Base-by-base conservation (phyloP, 2,888 invertebrate species). In the Quadriops clusia region DNA sequence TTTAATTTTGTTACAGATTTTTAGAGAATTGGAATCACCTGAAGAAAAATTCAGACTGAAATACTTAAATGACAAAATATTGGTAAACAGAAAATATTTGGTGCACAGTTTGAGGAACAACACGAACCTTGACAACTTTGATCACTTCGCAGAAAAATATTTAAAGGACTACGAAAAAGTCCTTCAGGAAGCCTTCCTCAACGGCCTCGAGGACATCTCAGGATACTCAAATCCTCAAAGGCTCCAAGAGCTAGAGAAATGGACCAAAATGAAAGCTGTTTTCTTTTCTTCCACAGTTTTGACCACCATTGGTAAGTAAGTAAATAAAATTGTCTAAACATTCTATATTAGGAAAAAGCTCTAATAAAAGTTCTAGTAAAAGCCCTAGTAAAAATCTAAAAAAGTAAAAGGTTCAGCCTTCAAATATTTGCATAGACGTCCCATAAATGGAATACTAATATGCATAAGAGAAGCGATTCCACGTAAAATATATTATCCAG, bases 281-380 rank as follows among this genome's bases (percentile, higher is more conserved):
- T 89, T 89, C 62, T 89, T 89, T 56, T 83, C 87, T 8, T 86
- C 87, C 15, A 89, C 89, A 29, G 85, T 90, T 45, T 72, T 89
- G 53, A 89, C 89, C 32, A 90, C 89, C 31, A 89, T 90, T 61
- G 89, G 87, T 85, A 66, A 58, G 59, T 31, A 17, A 20, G 10
- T 7, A 21, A 3, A 10, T 4, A 21, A 11, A 11, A 5, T 21
- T 9, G 2, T 20, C 20, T 3, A 9, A 9, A 9, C 20, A 9
- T 20, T 4, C 1, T 20, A 9, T n/a, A 9, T 3, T 20, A 9
- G 20, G 9, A 18, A 7, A 7, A 18, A 18, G 8, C 18, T 7
- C 8, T n/a, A n/a, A n/a, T n/a, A n/a, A n/a, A n/a, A n/a, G n/a
- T n/a, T n/a, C 18, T 18, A 7, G n/a, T 7, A 18, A 18, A n/a